Evolutionary conservation across 2,888 invertebrate species (phyloP).

Genomic region (Dione juno): DNA sequence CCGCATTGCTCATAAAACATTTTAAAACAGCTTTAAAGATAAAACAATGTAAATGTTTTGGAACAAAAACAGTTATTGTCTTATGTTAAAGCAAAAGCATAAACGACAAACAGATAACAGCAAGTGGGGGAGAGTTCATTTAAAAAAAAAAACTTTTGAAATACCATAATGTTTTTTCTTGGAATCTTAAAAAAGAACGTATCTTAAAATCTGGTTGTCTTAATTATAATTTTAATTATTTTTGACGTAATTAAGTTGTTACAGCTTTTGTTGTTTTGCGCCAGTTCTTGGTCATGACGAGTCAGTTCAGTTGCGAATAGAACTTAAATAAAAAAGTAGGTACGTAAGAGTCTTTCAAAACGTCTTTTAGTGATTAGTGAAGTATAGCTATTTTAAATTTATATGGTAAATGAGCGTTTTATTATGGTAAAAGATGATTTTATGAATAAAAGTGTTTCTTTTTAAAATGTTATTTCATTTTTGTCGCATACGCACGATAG

Average conservation of each 20-base stretch:
- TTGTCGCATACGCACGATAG: no score
- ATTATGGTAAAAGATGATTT: no score
- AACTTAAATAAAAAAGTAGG: no score
- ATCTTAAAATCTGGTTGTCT: conserved; percentile 58
- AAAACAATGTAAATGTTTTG: conserved; percentile 14
- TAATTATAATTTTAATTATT: conserved; percentile 67
- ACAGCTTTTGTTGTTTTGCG: neutral
- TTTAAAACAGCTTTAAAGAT: conserved; percentile 12
- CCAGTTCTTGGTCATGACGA: no score
- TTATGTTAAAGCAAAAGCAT: conserved; percentile 6
- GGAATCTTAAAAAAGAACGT: conserved; percentile 54
- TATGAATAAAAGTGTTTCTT: no score
- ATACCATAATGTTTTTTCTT: conserved; percentile 53
- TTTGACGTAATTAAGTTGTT: conserved; percentile 54
- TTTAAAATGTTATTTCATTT: no score
- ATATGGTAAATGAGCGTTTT: no score
- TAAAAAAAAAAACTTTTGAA: conserved; percentile 54
- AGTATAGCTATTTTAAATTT: no score
- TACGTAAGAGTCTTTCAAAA: no score
- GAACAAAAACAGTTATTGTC: conserved; percentile 18
- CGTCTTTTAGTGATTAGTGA: no score
- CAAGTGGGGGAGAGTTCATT: conserved; percentile 52
- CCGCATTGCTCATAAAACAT: conserved; percentile 13
- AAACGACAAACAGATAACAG: conserved; percentile 52
- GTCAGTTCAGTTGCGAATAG: no score